Evolutionary conservation across 2,113 vertebrate species (phyloP), one percentile per base, ranked within the genome.

Genomic region (Xyrauchen texanus): DNA sequence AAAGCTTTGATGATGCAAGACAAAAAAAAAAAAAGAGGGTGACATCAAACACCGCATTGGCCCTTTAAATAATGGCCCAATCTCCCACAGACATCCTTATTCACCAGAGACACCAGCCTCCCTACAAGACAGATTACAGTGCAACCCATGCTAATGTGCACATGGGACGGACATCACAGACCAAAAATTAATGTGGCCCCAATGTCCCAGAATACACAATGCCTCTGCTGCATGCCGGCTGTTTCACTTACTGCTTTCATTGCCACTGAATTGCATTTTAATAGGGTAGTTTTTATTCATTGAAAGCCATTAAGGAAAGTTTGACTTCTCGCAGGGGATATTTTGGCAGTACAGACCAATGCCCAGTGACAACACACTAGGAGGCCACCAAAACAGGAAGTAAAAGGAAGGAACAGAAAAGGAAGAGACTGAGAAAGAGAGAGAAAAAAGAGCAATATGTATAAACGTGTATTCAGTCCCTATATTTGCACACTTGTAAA

Each of bases 251-350:
- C 88, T 88, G 88, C 88, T 93, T 92, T 93, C 92, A 93, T 93
- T 91, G 91, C 91, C 91, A 93, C 87, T 83, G 91, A 94, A 94
- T 91, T 93, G 93, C 88, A 90, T 95, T 93, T 94, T 93, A 94
- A 93, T 93, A 91, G 90, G 91, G 92, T 90, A 91, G 90, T 94
- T 94, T 94, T 93, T 92, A 94, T 94, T 89, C 90, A 90, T 93
- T 91, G 88, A 85, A 89, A 92, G 89, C 86, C 82, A 90, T 88
- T 90, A 93, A 93, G 89, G 91, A 92, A 92, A 93, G 92, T 94
- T 94, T 93, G 90, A 90, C 91, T 88, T 89, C 91, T 92, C 91
- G 42, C 86, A 76, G 63, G 91, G 90, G 91, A 93, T 82, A 49
- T 86, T 76, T 87, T 83, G 88, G 87, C 88, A 89, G 86, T 86